Base-by-base conservation (phyloP, 1,140 invertebrate genomes). In the Babylonia areolata region DNA sequence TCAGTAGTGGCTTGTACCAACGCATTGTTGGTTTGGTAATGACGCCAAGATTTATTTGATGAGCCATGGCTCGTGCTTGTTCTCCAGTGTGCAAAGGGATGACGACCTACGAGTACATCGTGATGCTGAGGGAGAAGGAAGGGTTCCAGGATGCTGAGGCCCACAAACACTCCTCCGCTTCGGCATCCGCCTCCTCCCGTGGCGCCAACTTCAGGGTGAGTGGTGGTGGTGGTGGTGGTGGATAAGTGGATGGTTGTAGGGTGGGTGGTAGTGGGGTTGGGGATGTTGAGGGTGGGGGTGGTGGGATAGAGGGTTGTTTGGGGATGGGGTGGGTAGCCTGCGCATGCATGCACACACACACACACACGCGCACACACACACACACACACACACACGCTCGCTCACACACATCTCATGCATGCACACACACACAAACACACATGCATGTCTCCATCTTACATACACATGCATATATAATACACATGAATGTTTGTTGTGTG, bases 91-190 rank as follows among this genome's bases (percentile, higher is more conserved):
- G 88, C 78, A 89, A 92, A 81, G 88, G 89, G 3, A 84, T 92
- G 87, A 92, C 90, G 58, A 93, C 92, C 20, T 93, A 92, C 87
- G 92, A 93, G 79, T 93, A 92, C 79, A 92, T 93, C 73, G 88
- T 93, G 9, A 85, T 85, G 79, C 89, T 91, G 85, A 77, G 92
- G 46, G 91, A 92, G 71, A 90, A 88, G 78, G 88, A 88, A 83
- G 81, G 85, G 23, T 75, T 85, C 20, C 85, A 86, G 51, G 88
- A 91, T 15, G 39, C 84, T 39, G 84, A 83, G 6, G 23, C 39
- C 33, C 11, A 46, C 28, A 85, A 85, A 35, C 58, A 80, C 28
- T 28, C 54, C 39, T 40, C 85, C 31, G 9, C 84, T 28, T 78
- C 51, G 64, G n/a, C n/a, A n/a, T 9, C 64, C n/a, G 20, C 33